Evolutionary conservation across 2,797 vertebrate species (phyloP).

Genomic region (Poecilia velifera): DNA sequence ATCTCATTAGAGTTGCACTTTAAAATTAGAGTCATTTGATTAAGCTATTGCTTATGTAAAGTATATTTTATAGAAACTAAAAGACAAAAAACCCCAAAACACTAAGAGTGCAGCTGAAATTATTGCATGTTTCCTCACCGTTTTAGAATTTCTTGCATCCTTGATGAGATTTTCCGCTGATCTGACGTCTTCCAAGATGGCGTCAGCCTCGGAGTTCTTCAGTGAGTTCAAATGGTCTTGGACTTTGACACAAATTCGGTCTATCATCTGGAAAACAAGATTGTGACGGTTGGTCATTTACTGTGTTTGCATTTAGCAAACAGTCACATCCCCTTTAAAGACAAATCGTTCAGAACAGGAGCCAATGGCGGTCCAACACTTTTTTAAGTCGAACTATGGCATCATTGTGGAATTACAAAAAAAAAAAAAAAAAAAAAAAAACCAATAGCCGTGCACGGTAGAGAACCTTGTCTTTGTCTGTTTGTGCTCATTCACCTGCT

Average conservation of each 20-base stretch:
- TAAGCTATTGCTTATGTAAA: not conserved
- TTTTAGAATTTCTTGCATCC: conserved; percentile 97
- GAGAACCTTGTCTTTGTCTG: not conserved
- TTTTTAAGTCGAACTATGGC: not conserved
- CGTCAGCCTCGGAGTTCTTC: conserved; percentile 87
- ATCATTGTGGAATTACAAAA: not conserved
- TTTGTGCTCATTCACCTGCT: conserved; percentile 83
- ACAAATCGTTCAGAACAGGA: not conserved
- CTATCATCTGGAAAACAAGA: conserved; percentile 89
- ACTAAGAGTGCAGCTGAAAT: not conserved
- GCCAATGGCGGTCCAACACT: not conserved
- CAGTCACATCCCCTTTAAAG: not conserved
- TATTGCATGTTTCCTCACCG: conserved; percentile 77
- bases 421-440: not conserved
- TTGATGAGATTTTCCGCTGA: conserved; percentile 92
- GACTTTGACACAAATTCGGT: conserved; percentile 97
- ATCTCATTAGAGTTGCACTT: not conserved
- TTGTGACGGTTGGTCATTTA: not conserved
- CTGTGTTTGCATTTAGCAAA: not conserved
- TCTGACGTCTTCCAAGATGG: conserved; percentile 89
- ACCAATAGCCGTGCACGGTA: not conserved
- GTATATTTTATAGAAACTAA: not conserved
- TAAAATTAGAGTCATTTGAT: not conserved
- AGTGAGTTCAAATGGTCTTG: conserved; percentile 98
- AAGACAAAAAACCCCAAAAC: not conserved